phyloP scores from a whole-genome alignment of 2,888 invertebrate genomes.

The Microdon myrmicae region DNA sequence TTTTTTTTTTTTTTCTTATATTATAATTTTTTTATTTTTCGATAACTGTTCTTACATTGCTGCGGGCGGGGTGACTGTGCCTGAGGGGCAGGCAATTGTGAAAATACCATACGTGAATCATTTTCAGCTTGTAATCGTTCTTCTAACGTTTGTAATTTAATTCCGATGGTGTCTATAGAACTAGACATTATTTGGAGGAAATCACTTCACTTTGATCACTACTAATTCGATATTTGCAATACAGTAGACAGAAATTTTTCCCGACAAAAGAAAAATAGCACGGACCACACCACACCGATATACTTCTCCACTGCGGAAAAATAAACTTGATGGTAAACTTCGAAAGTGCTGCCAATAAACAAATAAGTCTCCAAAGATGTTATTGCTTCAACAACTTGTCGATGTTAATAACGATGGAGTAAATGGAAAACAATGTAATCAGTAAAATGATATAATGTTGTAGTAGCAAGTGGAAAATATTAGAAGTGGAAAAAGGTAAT shows the following conservation, averaged over 20 bases:
- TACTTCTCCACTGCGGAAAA: slow-evolving; percentile 36
- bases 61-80: slow-evolving; percentile 72
- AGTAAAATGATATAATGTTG: too few relatives aligned
- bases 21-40: slow-evolving; percentile 10
- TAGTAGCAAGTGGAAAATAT: too few relatives aligned
- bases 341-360: slow-evolving; percentile 16
- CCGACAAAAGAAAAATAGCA: slow-evolving; percentile 39
- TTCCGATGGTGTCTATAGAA: slow-evolving; percentile 73
- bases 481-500: too few relatives aligned
- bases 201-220: slow-evolving; percentile 11
- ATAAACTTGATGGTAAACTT: slow-evolving; percentile 34
- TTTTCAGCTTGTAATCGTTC: slow-evolving; percentile 75
- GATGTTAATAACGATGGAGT: too few relatives aligned
- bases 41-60: slow-evolving; percentile 69
- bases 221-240: slow-evolving; percentile 27
- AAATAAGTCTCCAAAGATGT: slow-evolving; percentile 15
- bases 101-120: slow-evolving; percentile 66
- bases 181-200: slow-evolving; percentile 71
- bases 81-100: slow-evolving; percentile 65
- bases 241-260: slow-evolving; percentile 22
- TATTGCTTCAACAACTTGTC: too few relatives aligned
- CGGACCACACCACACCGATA: slow-evolving; percentile 38
- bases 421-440: too few relatives aligned
- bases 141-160: slow-evolving; percentile 83
- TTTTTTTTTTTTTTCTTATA: too few relatives aligned